These are phyloP conservation scores for Yoshiicerus persimilis DNA, from an alignment of 1,140 invertebrate genomes.

Conservation along the genomic window DNA sequence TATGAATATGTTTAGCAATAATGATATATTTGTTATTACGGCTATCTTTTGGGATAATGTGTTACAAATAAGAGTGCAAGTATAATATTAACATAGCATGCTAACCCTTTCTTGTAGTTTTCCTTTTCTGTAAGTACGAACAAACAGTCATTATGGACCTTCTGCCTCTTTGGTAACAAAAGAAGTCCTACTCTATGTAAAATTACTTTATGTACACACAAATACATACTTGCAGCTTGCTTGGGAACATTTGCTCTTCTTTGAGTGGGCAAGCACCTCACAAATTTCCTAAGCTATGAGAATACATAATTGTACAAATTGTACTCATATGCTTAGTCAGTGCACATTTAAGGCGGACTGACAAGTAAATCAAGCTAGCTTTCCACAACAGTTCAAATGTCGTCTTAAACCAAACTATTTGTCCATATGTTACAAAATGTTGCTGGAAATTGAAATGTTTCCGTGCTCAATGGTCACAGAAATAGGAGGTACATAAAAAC, in stretches of 20 bases:
- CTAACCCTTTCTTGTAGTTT: neutral
- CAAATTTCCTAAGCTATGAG: neutral
- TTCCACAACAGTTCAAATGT: neutral
- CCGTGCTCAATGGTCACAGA: too few relatives aligned
- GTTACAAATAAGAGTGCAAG: slow-evolving; percentile 5
- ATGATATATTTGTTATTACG: neutral
- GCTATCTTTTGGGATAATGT: neutral
- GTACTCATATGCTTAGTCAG: neutral
- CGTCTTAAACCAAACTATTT: neutral
- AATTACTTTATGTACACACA: neutral
- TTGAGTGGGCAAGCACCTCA: neutral
- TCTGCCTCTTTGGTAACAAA: neutral
- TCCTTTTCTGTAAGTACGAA: neutral
- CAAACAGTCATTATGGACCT: slow-evolving; percentile 3
- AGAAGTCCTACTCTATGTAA: neutral
- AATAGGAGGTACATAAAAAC: too few relatives aligned
- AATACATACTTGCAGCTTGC: neutral
- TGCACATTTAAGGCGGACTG: neutral
- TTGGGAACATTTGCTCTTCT: neutral
- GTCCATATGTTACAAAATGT: neutral
- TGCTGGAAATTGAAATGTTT: neutral
- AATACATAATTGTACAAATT: neutral
- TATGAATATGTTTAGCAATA: neutral
- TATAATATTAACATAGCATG: slow-evolving; percentile 5
- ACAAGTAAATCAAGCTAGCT: neutral